Evolutionary conservation across 2,888 invertebrate species (phyloP).

Genomic region (Conomelus anceps): DNA sequence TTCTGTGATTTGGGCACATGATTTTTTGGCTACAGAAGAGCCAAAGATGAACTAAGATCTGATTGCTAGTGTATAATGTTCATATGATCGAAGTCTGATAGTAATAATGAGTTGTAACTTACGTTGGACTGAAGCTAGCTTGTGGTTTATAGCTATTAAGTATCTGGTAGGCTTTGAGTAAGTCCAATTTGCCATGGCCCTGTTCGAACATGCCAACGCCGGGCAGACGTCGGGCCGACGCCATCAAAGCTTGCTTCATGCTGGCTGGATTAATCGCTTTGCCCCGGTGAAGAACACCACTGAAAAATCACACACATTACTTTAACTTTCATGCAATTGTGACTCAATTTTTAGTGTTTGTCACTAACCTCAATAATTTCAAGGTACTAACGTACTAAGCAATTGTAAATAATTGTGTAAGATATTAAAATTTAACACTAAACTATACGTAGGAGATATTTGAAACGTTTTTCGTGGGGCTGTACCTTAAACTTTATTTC

Average conservation of each 20-base stretch:
- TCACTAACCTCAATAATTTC: no score
- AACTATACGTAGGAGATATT: no score
- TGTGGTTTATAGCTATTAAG: slow-evolving; percentile 57
- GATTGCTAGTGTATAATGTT: slow-evolving; percentile 1
- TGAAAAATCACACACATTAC: slow-evolving; percentile 19
- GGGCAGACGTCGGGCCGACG: slow-evolving; percentile 75
- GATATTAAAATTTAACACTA: no score
- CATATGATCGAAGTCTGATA: slow-evolving; percentile 1
- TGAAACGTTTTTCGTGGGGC: no score
- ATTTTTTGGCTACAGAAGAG: no score
- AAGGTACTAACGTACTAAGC: no score
- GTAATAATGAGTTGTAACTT: slow-evolving; percentile 20
- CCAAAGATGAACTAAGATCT: no score
- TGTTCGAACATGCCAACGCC: slow-evolving; percentile 96
- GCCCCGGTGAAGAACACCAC: slow-evolving; percentile 43
- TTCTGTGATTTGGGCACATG: no score
- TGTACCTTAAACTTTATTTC: no score
- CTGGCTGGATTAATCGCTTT: slow-evolving; percentile 79
- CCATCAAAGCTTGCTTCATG: slow-evolving; percentile 92
- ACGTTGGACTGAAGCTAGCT: slow-evolving; percentile 46
- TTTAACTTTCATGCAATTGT: no score
- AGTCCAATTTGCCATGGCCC: slow-evolving; percentile 89
- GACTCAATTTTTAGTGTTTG: no score
- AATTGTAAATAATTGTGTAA: no score
- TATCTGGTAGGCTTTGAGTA: slow-evolving; percentile 78